Evolutionary conservation across 1,140 invertebrate species (phyloP), one percentile per base, ranked within the genome.

Genomic region (Linepithema humile): DNA sequence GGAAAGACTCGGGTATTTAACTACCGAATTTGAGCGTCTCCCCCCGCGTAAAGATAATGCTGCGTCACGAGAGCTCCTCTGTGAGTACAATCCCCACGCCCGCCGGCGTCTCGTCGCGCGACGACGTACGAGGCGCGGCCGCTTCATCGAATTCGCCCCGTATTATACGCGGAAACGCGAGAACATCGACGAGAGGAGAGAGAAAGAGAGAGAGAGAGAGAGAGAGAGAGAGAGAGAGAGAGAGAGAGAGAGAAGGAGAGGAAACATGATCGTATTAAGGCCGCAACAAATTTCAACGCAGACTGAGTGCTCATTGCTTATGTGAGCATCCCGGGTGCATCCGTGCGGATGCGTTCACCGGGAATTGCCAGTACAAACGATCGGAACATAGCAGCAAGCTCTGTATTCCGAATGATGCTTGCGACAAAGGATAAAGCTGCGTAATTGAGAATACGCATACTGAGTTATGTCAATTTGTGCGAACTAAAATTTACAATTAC

Each of bases 1-100:
- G 80, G 57, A 83, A 75, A 83, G 70, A 83, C 43, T 80, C 43
- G 82, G 48, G 82, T 83, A 69, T 84, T 84, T 80, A 78, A 84
- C 74, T 80, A 80, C 64, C 64, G 83, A 84, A 84, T 84, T 84
- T 84, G 74, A 70, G 40, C 75, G 35, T 80, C 53, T 48, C 62
- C 55, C 9, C 7, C 45, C n/a, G 69, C 45, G 29, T 55, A 55
- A 23, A 59, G 50, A 55, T 78, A 57, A 78, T 83, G 62, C 73
- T 12, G 12, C 38, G 29, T 64, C 35, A 43, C 7, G 29, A 17
- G 23, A 32, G 35, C 23, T 40, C 32, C 62, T 78, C 62, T 38
- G 15, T 55, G 62, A 53, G 45, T 29, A 48, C 75, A 55, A 48
- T 53, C 23, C 35, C 17, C 62, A 12, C 50, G 23, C 40, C 12